Percentiles rank a stretch among this genome's conserved stretches.
Evolutionary conservation across 2,888 invertebrate species (phyloP).

Genomic region (Aphodius granarius): DNA sequence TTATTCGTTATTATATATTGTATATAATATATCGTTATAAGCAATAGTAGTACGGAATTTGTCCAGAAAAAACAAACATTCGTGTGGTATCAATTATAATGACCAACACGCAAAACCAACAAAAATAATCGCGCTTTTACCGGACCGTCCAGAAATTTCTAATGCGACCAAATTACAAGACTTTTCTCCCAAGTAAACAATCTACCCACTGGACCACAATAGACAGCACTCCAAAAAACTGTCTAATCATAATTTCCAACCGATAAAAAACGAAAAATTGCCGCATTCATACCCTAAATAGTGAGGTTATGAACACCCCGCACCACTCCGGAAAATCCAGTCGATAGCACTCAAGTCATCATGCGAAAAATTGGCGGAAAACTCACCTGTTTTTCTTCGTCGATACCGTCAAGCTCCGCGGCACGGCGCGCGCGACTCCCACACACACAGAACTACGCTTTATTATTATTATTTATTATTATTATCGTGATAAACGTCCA

Average conservation of each 20-base stretch:
- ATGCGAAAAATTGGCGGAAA: not conserved
- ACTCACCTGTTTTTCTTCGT: not conserved
- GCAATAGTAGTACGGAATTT: no score
- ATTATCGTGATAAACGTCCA: not conserved
- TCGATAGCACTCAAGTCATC: not conserved
- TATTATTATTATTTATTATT: no score
- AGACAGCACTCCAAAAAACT: not conserved
- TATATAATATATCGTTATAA: no score
- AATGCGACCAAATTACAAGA: not conserved
- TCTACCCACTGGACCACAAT: not conserved
- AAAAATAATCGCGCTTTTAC: no score
- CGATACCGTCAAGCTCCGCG: not conserved
- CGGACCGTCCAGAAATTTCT: no score
- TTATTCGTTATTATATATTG: no score
- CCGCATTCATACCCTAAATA: not conserved
- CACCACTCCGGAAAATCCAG: not conserved
- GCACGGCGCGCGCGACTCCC: not conserved
- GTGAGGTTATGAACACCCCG: not conserved
- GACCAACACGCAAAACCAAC: no score
- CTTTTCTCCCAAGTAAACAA: not conserved
- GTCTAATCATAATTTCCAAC: not conserved
- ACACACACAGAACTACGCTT: not conserved
- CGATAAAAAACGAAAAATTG: not conserved
- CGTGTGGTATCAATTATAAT: no score
- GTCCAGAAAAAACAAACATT: no score